Evolutionary conservation across 2,888 invertebrate genomes (phyloP).

Genomic region (Nudaria mundana): DNA sequence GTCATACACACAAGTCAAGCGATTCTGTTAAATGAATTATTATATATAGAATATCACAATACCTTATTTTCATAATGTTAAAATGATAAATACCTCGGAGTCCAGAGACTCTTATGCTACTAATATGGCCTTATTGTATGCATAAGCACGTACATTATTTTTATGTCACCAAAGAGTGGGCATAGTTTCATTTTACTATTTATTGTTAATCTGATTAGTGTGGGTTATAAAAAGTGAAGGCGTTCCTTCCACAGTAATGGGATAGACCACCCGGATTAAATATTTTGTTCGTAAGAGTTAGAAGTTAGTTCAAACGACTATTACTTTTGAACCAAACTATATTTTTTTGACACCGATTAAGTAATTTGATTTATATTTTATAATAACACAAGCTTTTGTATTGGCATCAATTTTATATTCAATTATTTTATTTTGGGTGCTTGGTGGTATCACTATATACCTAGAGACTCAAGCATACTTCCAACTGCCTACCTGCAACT

Average conservation of each 20-base stretch:
- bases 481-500: no score
- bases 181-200: slow-evolving; percentile 40
- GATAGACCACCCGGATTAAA: slow-evolving; percentile 49
- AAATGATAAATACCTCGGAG: not conserved
- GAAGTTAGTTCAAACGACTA: slow-evolving; percentile 7
- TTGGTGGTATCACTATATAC: no score
- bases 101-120: not conserved
- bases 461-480: no score
- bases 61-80: not conserved
- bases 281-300: slow-evolving; percentile 38
- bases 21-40: no score
- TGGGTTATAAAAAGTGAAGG: slow-evolving; percentile 46
- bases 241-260: slow-evolving; percentile 43
- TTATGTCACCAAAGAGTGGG: slow-evolving; percentile 23
- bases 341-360: not conserved
- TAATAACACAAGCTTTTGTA: no score
- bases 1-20: no score
- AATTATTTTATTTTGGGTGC: no score
- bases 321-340: not conserved
- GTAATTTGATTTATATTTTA: no score
- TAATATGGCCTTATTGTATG: slow-evolving; percentile 15
- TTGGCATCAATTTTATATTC: no score
- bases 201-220: slow-evolving; percentile 56
- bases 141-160: slow-evolving; percentile 22
- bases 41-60: no score